Conservation (phyloP, 2,797 vertebrate genomes). For the Enteromius treurensis region DNA sequence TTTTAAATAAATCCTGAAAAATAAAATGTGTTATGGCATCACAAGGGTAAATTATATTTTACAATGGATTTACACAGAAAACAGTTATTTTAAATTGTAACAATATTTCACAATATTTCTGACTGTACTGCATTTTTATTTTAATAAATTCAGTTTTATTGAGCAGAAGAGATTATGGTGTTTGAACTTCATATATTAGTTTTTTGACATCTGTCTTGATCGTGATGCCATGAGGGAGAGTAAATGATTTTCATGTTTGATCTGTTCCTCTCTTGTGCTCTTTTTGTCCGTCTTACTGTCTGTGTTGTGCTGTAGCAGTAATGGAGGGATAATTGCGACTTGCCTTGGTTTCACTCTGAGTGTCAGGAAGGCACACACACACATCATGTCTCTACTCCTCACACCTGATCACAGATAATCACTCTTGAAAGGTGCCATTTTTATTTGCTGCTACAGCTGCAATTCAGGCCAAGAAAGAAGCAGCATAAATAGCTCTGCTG, state of each 20-base stretch:
- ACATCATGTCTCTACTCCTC: slow-evolving; percentile 63
- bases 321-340: slow-evolving; percentile 35
- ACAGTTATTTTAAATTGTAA: background rate
- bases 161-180: background rate
- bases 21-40: background rate
- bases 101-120: background rate
- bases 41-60: background rate
- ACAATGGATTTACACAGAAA: background rate
- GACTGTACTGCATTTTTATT: background rate
- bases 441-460: slow-evolving; percentile 80
- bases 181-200: background rate
- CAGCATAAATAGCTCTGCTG: slow-evolving; percentile 67
- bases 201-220: background rate
- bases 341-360: slow-evolving; percentile 26
- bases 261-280: background rate
- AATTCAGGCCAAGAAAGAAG: slow-evolving; percentile 72
- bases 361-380: slow-evolving; percentile 4
- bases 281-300: background rate
- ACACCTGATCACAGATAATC: slow-evolving; percentile 75
- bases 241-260: background rate
- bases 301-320: background rate
- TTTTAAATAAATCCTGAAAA: background rate
- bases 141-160: background rate
- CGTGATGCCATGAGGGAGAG: background rate
- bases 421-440: slow-evolving; percentile 65